A percentile compares a stretch with the other conserved stretches of the same genome.
Conservation (phyloP, 2,888 invertebrate genomes). For the Phoenoteleia sp. region DNA sequence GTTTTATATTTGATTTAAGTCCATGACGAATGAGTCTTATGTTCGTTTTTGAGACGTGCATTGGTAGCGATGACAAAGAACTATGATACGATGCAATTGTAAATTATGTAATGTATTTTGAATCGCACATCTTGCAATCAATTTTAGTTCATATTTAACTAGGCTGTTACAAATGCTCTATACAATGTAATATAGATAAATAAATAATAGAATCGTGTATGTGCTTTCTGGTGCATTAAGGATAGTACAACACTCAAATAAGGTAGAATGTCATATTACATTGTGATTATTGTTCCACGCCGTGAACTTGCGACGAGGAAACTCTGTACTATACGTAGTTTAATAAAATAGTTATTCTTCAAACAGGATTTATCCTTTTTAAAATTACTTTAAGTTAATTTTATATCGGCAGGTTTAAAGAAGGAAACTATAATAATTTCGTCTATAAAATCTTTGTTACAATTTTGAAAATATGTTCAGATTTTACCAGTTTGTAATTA, state of each 20-base stretch:
- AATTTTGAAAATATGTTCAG: too few species aligned
- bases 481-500: too few species aligned
- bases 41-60: constrained; percentile 19
- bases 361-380: constrained; percentile 8
- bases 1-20: constrained; percentile 25
- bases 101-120: constrained; percentile 67
- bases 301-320: not conserved
- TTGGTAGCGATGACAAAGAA: constrained; percentile 15
- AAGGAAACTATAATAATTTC: not conserved
- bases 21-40: not conserved
- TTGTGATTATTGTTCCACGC: constrained; percentile 47
- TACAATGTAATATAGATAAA: constrained; percentile 59
- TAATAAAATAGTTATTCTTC: constrained; percentile 62
- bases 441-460: not conserved
- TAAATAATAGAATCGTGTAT: constrained; percentile 43
- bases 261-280: constrained; percentile 52
- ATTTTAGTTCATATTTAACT: constrained; percentile 52
- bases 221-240: constrained; percentile 52
- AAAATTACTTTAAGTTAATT: not conserved
- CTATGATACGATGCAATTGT: constrained; percentile 50
- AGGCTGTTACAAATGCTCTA: constrained; percentile 43
- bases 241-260: constrained; percentile 44
- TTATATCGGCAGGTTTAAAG: not conserved
- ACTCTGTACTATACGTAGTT: constrained; percentile 61
- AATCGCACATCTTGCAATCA: constrained; percentile 62